Conservation (phyloP, 2,113 vertebrate genomes). For the Gambusia affinis region DNA sequence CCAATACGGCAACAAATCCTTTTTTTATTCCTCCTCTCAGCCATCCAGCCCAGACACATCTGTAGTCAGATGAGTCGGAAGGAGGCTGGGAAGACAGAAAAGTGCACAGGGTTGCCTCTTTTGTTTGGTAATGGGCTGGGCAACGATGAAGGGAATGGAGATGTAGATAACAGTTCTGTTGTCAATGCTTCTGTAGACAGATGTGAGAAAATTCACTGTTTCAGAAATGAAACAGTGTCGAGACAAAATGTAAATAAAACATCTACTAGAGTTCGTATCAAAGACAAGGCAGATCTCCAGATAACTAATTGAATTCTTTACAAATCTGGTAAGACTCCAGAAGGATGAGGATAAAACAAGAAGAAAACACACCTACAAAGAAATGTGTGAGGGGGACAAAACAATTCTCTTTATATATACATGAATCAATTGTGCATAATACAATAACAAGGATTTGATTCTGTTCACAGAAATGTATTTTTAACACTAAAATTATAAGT, state of each 20-base stretch:
- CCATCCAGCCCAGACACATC: conserved; percentile 62
- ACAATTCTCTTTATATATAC: no score
- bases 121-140: conserved; percentile 45
- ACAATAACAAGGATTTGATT: no score
- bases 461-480: no score
- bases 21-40: conserved; percentile 22
- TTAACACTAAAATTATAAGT: no score
- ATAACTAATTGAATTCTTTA: conserved; percentile 34
- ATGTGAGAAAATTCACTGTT: conserved; percentile 35
- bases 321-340: conserved; percentile 1
- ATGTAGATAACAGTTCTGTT: conserved; percentile 40
- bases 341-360: conserved; percentile 1
- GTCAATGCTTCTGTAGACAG: conserved; percentile 40
- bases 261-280: conserved; percentile 41
- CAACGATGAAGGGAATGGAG: conserved; percentile 43
- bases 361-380: conserved; percentile 15
- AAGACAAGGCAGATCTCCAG: conserved; percentile 30
- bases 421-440: no score
- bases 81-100: conserved; percentile 18
- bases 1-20: conserved; percentile 47
- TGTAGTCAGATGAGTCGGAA: conserved; percentile 50
- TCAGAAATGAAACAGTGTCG: conserved; percentile 37
- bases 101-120: conserved; percentile 34
- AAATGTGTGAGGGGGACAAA: neutral
- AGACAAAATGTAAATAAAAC: conserved; percentile 30